A percentile compares a stretch with the other conserved stretches of the same genome.
These are phyloP conservation scores for Salticus scenicus DNA, from an alignment of 2,888 invertebrate genomes.

Conservation along the genomic window DNA sequence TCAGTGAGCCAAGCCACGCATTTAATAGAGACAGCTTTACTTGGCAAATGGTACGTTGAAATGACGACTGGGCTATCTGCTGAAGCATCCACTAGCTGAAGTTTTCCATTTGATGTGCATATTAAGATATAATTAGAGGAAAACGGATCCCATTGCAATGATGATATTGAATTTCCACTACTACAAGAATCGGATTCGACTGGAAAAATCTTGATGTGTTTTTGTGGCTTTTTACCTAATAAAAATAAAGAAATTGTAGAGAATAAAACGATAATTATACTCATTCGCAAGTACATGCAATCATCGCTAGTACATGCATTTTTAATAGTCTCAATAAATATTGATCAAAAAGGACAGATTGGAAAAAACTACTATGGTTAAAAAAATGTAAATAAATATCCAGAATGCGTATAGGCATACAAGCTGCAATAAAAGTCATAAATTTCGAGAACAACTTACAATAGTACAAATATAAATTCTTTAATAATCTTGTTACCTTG, in stretches of 20 bases:
- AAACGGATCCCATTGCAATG: constrained; percentile 77
- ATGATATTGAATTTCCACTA: constrained; percentile 72
- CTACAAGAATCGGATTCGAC: background rate
- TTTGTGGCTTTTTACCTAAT: constrained; percentile 63
- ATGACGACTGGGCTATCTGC: constrained; percentile 73
- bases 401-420: too few species aligned
- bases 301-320: too few species aligned
- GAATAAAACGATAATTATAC: background rate
- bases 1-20: constrained; percentile 76
- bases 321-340: too few species aligned
- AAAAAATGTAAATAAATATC: too few species aligned
- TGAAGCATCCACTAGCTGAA: constrained; percentile 75
- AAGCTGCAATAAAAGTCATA: too few species aligned
- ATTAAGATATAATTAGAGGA: constrained; percentile 76
- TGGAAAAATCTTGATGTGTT: constrained; percentile 31
- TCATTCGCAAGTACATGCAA: too few species aligned
- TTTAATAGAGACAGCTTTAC: constrained; percentile 75
- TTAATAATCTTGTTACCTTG: too few species aligned
- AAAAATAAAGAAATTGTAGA: background rate
- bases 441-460: too few species aligned
- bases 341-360: too few species aligned
- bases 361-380: too few species aligned
- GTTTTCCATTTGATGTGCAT: constrained; percentile 73
- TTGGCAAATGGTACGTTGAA: constrained; percentile 75
- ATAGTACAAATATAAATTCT: too few species aligned